phyloP scores from a whole-genome alignment of 1,140 invertebrate species.

The Aphis craccivora region DNA sequence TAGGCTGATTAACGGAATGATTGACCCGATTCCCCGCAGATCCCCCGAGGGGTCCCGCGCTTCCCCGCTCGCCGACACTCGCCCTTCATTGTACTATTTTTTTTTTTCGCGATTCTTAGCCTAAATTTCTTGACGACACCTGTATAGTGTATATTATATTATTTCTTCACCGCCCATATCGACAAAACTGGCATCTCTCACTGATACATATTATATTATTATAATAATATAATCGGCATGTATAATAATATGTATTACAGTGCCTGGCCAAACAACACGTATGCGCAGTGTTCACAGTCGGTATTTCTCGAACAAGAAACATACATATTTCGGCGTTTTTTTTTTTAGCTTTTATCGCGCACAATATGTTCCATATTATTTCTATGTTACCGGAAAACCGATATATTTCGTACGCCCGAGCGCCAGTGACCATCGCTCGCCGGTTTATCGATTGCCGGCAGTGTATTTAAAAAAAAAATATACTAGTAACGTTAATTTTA shows the following conservation, averaged over 20 bases:
- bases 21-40: constrained; percentile 30
- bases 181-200: neutral
- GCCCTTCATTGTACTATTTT: constrained; percentile 10
- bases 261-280: neutral
- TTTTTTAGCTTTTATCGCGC: neutral
- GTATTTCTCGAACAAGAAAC: neutral
- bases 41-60: neutral
- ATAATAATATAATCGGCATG: neutral
- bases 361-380: neutral
- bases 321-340: neutral
- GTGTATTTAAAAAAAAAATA: neutral
- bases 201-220: neutral
- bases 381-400: neutral
- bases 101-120: constrained; percentile 32
- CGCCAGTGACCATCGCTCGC: neutral
- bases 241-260: neutral
- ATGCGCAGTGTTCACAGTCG: neutral
- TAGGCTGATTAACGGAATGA: constrained; percentile 46
- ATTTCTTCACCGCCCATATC: neutral
- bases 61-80: neutral
- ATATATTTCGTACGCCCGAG: neutral
- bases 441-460: neutral
- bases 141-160: neutral
- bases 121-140: neutral
- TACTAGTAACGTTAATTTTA: constrained; percentile 35